A percentile compares a stretch with the other conserved stretches of the same genome.
These are phyloP conservation scores for Pseudopodoces humilis DNA, from an alignment of 2,113 vertebrate species.

Conservation along the genomic window DNA sequence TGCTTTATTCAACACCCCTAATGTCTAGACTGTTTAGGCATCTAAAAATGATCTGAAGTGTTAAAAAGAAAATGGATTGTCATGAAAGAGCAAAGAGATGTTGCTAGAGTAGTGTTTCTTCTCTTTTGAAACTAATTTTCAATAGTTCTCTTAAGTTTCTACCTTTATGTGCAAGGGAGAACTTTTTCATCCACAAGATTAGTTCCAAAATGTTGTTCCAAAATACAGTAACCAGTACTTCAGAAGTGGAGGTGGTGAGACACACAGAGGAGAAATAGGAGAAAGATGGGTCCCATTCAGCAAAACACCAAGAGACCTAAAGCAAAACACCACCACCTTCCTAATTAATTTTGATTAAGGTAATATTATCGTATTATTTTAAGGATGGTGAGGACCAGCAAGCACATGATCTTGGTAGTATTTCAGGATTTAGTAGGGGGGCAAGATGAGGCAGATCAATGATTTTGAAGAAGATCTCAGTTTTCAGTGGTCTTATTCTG, in stretches of 20 bases:
- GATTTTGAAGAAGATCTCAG: not conserved
- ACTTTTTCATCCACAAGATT: not conserved
- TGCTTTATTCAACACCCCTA: not conserved
- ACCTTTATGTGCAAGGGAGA: not conserved
- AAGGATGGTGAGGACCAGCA: not conserved
- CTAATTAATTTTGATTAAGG: not conserved
- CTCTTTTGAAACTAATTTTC: not conserved
- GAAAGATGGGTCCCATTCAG: not conserved
- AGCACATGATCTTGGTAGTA: rapidly evolving
- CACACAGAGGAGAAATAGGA: not conserved
- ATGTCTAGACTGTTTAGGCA: not conserved
- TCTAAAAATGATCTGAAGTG: not conserved
- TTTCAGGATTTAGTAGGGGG: not conserved
- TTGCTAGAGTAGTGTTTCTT: not conserved
- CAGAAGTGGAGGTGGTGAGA: not conserved
- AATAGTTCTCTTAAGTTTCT: not conserved
- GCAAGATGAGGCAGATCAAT: not conserved
- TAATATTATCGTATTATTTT: not conserved
- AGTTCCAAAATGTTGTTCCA: not conserved
- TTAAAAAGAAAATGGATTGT: not conserved
- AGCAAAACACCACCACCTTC: no score
- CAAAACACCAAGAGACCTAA: not conserved
- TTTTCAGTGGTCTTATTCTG: not conserved
- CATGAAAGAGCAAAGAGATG: slow-evolving; percentile 1
- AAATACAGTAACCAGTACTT: not conserved